These are phyloP conservation scores for Heterodera carotae DNA, from an alignment of 1,140 invertebrate genomes.

Conservation along the genomic window DNA sequence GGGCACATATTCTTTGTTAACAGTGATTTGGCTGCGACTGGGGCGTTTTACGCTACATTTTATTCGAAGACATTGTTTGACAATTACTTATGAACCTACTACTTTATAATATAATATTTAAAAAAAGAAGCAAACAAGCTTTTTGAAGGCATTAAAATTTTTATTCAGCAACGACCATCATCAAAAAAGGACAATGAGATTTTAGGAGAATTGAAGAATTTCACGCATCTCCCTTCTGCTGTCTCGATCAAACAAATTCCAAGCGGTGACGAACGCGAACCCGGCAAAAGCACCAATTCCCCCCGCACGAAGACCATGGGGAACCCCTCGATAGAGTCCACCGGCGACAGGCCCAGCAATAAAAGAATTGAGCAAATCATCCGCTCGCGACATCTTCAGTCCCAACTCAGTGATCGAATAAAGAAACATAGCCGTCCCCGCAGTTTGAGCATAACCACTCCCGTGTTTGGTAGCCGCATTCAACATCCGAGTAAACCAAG, in stretches of 20 bases:
- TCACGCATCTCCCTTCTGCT: slow-evolving; percentile 45
- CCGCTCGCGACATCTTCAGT: slow-evolving; percentile 42
- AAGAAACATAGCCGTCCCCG: slow-evolving; percentile 52
- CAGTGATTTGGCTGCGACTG: no score
- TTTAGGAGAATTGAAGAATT: slow-evolving; percentile 26
- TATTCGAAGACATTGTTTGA: no score
- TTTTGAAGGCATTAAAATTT: no score
- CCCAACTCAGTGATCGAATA: slow-evolving; percentile 46
- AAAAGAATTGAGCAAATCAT: slow-evolving; percentile 51
- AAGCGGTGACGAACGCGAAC: slow-evolving; percentile 36
- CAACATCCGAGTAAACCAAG: slow-evolving; percentile 34
- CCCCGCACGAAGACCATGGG: slow-evolving; percentile 42
- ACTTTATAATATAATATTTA: no score
- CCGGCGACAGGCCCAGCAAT: slow-evolving; percentile 50
- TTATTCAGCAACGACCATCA: no score
- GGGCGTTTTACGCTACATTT: no score
- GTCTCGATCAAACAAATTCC: slow-evolving; percentile 43
- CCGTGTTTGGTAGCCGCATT: slow-evolving; percentile 54
- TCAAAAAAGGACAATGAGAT: not conserved
- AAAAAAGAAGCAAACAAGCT: no score
- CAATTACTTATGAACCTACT: no score
- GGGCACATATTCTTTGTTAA: no score
- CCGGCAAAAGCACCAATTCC: slow-evolving; percentile 44
- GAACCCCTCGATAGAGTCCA: slow-evolving; percentile 40
- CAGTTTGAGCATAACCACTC: slow-evolving; percentile 55